Conservation (phyloP, 2,888 invertebrate species). For the Stomorhina lunata region DNA sequence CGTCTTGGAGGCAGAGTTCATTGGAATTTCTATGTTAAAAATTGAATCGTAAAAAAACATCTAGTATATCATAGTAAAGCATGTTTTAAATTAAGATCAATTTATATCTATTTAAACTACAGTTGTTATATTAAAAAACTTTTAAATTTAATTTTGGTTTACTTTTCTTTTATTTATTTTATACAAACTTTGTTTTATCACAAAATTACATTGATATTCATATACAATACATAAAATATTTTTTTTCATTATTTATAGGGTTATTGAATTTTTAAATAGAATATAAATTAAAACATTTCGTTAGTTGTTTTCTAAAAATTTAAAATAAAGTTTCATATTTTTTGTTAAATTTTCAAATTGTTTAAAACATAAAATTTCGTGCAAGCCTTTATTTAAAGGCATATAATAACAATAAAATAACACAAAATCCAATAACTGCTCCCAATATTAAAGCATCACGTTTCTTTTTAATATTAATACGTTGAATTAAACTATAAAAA, state of each 20-base stretch:
- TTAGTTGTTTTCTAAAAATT: background rate
- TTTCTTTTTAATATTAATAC: conserved; percentile 95
- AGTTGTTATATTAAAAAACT: no score
- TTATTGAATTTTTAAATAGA: background rate
- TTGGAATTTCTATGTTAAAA: no score
- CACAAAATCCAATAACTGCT: conserved; percentile 91
- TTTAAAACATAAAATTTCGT: background rate
- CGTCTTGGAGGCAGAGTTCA: no score
- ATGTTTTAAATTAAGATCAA: no score
- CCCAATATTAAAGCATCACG: conserved; percentile 97
- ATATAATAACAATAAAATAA: conserved; percentile 91
- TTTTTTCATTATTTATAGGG: conserved; percentile 4
- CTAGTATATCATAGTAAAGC: no score
- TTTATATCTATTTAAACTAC: no score
- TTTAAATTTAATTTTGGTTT: conserved; percentile 12
- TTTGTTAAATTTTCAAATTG: background rate
- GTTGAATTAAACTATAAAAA: conserved; percentile 87
- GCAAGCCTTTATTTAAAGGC: conserved; percentile 84
- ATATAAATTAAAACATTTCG: conserved; percentile 7
- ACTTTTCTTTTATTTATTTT: conserved; percentile 19
- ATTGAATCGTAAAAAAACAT: no score
- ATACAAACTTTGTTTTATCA: conserved; percentile 62
- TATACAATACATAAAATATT: conserved; percentile 34
- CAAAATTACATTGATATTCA: conserved; percentile 61
- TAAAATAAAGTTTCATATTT: conserved; percentile 54